Evolutionary conservation across 2,113 vertebrate genomes (phyloP).

Genomic region (zebrafish (Danio rerio)): DNA sequence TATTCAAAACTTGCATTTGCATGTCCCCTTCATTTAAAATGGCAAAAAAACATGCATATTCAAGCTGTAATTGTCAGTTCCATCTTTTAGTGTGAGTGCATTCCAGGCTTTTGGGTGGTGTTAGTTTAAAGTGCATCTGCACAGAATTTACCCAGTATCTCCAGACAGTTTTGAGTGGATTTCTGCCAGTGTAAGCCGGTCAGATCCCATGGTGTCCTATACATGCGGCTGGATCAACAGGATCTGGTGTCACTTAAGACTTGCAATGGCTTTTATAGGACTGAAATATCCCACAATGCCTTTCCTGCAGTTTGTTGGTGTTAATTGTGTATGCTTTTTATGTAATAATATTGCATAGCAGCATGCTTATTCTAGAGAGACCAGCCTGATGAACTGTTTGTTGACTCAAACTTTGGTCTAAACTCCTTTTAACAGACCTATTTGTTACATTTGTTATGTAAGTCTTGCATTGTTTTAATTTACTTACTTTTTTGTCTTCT

Average conservation of each 20-base stretch:
- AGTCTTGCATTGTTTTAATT: too few species aligned
- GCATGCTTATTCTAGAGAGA: constrained; percentile 9
- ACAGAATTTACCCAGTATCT: constrained; percentile 8
- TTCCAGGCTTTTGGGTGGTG: not conserved
- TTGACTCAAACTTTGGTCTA: not conserved
- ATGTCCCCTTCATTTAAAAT: not conserved
- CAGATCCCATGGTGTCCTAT: not conserved
- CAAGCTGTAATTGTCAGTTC: constrained; percentile 6
- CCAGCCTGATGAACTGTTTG: constrained; percentile 4
- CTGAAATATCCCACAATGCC: constrained; percentile 38
- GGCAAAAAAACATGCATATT: constrained; percentile 1
- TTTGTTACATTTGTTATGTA: not conserved
- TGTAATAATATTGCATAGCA: constrained; percentile 27
- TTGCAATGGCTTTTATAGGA: constrained; percentile 41
- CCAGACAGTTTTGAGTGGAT: constrained; percentile 10
- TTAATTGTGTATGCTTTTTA: constrained; percentile 21
- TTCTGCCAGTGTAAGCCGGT: not conserved
- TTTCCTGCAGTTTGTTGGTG: constrained; percentile 37
- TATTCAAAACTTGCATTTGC: constrained; percentile 14
- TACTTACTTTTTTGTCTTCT: too few species aligned
- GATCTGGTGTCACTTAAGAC: constrained; percentile 6
- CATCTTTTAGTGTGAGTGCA: not conserved
- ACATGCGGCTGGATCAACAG: constrained; percentile 11
- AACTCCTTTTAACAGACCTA: not conserved
- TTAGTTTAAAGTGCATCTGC: constrained; percentile 22